phyloP scores from a whole-genome alignment of 2,888 invertebrate genomes.

The Agrotis exclamationis region DNA sequence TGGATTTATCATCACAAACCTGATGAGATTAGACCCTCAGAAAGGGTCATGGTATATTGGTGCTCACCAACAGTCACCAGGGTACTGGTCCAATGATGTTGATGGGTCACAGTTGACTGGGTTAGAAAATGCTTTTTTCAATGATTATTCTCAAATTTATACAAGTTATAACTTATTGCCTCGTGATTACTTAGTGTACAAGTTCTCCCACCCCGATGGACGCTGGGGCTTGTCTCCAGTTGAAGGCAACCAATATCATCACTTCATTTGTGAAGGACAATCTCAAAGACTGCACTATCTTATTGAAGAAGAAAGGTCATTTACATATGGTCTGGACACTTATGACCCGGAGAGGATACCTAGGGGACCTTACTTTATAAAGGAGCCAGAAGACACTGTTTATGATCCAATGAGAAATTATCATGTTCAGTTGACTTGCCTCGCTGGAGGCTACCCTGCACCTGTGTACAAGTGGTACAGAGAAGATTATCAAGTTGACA shows the following conservation, averaged over 20 bases:
- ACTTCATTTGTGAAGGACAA: conserved; percentile 97
- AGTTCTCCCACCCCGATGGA: conserved; percentile 93
- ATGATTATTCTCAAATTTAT: conserved; percentile 87
- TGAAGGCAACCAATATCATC: conserved; percentile 94
- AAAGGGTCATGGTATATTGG: conserved; percentile 97
- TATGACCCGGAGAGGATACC: conserved; percentile 95
- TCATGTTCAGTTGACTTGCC: conserved; percentile 95
- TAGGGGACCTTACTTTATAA: conserved; percentile 96
- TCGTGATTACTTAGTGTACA: conserved; percentile 95
- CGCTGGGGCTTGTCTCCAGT: conserved; percentile 97
- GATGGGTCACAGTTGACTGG: conserved; percentile 95
- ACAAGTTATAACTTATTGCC: conserved; percentile 89
- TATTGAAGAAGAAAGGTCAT: conserved; percentile 94
- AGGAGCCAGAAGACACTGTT: conserved; percentile 95
- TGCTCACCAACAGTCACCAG: conserved; percentile 93
- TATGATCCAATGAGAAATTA: conserved; percentile 95
- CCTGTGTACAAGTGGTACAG: conserved; percentile 97
- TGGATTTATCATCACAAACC: conserved; percentile 95
- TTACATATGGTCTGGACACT: conserved; percentile 96
- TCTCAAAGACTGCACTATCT: conserved; percentile 93
- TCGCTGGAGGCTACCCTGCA: conserved; percentile 97
- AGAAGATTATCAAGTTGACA: conserved; percentile 96
- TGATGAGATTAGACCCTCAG: conserved; percentile 96
- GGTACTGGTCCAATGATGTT: conserved; percentile 95
- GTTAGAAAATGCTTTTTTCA: conserved; percentile 96